Evolutionary conservation across 2,113 vertebrate species (phyloP).

Genomic region (Myotis davidii): DNA sequence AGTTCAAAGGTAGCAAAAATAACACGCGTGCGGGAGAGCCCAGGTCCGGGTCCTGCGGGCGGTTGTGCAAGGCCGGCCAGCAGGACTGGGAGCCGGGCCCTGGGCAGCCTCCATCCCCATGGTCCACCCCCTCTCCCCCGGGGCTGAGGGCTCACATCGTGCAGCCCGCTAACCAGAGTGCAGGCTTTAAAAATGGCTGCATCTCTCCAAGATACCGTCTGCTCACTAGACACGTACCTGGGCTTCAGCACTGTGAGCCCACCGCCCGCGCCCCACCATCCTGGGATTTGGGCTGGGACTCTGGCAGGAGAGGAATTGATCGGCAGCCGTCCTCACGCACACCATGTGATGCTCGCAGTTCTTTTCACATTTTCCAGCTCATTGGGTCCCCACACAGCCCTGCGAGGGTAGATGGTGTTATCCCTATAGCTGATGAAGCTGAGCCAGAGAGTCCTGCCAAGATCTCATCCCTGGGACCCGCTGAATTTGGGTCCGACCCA

Average conservation of each 20-base stretch:
- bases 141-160: neutral
- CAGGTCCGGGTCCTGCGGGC: neutral
- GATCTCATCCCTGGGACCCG: neutral
- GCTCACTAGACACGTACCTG: neutral
- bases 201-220: neutral
- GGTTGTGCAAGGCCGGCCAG: neutral
- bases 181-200: neutral
- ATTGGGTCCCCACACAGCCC: neutral
- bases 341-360: accelerated
- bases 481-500: neutral
- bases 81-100: neutral
- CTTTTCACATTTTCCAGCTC: neutral
- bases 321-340: accelerated
- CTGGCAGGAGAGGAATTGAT: neutral
- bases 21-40: neutral
- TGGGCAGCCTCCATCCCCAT: accelerated
- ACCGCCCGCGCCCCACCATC: accelerated
- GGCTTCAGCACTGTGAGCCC: neutral
- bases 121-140: accelerated
- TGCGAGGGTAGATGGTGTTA: neutral
- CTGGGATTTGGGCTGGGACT: neutral
- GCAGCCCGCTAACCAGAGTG: neutral
- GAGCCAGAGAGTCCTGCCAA: neutral
- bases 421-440: neutral
- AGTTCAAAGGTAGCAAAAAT: neutral